Conservation (phyloP, 1,140 invertebrate species). For the Acromyrmex heyeri region DNA sequence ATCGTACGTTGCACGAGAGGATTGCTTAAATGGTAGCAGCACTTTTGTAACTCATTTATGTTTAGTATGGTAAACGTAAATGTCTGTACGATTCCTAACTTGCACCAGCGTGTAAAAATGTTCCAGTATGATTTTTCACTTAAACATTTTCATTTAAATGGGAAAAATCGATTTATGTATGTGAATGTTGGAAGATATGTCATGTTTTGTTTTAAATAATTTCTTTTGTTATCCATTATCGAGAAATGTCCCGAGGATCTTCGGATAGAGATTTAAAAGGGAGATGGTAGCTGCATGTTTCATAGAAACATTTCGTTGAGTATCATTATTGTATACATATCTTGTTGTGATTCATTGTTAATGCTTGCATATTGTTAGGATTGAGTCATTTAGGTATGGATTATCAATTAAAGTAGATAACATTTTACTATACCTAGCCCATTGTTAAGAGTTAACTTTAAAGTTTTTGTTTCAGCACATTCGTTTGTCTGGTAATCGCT, state of each 20-base stretch:
- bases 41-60: constrained; percentile 52
- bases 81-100: constrained; percentile 28
- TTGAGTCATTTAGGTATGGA: constrained; percentile 87
- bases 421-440: constrained; percentile 83
- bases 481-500: constrained; percentile 82
- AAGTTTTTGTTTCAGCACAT: constrained; percentile 86
- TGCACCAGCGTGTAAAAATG: constrained; percentile 42
- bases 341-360: constrained; percentile 87
- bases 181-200: constrained; percentile 25
- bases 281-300: constrained; percentile 85
- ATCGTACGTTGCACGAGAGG: constrained; percentile 27
- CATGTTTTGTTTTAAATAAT: constrained; percentile 30
- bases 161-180: constrained; percentile 5
- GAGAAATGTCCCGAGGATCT: constrained; percentile 66
- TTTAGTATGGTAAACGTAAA: constrained; percentile 25
- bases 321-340: constrained; percentile 87
- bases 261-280: constrained; percentile 82
- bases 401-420: constrained; percentile 86
- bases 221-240: constrained; percentile 19
- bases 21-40: constrained; percentile 55
- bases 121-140: background rate
- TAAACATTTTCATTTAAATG: constrained; percentile 3
- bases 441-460: constrained; percentile 81
- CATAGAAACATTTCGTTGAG: constrained; percentile 84
- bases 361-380: constrained; percentile 87